phyloP scores from a whole-genome alignment of 2,888 invertebrate genomes.

The Tyria jacobaeae region DNA sequence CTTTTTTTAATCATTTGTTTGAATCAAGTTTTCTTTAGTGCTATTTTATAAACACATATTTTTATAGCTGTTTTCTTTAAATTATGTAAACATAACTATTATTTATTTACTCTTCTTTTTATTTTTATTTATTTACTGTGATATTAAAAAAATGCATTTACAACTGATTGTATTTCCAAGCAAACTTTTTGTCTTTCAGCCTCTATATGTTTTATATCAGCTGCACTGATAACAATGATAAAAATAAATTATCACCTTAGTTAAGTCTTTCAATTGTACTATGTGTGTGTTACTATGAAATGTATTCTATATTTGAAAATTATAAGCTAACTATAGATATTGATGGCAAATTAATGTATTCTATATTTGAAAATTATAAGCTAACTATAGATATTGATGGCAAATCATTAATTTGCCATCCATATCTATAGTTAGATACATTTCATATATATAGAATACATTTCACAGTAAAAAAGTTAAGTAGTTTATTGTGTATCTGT shows the following conservation, averaged over 20 bases:
- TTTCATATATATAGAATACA: too few species aligned
- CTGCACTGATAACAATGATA: neutral
- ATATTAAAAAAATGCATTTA: neutral
- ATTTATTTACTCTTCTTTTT: neutral
- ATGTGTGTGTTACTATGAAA: too few species aligned
- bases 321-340: too few species aligned
- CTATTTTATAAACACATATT: neutral
- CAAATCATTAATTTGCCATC: too few species aligned
- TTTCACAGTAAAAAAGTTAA: too few species aligned
- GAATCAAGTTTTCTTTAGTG: neutral
- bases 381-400: too few species aligned
- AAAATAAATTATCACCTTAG: neutral
- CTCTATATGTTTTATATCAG: neutral
- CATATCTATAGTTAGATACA: too few species aligned
- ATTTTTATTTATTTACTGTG: neutral
- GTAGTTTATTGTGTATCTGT: too few species aligned
- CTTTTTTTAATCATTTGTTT: neutral
- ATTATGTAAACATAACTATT: neutral
- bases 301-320: too few species aligned
- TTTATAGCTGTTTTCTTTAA: neutral
- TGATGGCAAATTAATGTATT: too few species aligned
- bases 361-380: too few species aligned
- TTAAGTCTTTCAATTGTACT: neutral
- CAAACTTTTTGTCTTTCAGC: neutral
- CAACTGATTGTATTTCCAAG: neutral